Conservation (phyloP, 1,140 invertebrate genomes). For the Antheraea mylitta region DNA sequence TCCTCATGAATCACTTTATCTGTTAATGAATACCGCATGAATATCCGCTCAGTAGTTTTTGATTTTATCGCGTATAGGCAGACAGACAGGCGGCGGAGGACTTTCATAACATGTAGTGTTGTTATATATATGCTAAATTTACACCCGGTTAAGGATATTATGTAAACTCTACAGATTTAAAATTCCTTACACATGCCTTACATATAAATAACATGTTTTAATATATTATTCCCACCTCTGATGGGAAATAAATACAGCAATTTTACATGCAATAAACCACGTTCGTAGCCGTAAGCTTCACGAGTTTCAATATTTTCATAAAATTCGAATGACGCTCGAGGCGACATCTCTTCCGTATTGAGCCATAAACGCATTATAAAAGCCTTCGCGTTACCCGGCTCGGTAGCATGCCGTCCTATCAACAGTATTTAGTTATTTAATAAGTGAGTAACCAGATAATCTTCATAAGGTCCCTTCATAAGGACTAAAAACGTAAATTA, state of each 20-base stretch:
- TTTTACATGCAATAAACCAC: background rate
- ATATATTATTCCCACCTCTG: background rate
- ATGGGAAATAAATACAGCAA: constrained; percentile 3
- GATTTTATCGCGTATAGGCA: no score
- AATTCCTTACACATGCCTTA: background rate
- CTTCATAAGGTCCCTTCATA: no score
- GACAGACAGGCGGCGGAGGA: no score
- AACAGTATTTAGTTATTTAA: background rate
- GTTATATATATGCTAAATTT: no score
- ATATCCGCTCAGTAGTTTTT: no score
- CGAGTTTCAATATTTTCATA: constrained; percentile 14
- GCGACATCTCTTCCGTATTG: constrained; percentile 4
- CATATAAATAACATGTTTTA: background rate
- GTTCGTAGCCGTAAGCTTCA: background rate
- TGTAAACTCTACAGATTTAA: background rate
- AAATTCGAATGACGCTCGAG: constrained; percentile 3
- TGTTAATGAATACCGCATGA: no score
- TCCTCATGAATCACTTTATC: no score
- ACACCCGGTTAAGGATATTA: background rate
- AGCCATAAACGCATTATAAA: constrained; percentile 11
- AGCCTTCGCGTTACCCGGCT: background rate
- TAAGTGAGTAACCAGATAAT: background rate
- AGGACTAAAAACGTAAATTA: no score
- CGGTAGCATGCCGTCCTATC: background rate
- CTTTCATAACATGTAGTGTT: no score